Percentiles rank a stretch among this genome's conserved stretches.
phyloP scores from a whole-genome alignment of 2,797 vertebrate genomes.

The Mus minutoides region DNA sequence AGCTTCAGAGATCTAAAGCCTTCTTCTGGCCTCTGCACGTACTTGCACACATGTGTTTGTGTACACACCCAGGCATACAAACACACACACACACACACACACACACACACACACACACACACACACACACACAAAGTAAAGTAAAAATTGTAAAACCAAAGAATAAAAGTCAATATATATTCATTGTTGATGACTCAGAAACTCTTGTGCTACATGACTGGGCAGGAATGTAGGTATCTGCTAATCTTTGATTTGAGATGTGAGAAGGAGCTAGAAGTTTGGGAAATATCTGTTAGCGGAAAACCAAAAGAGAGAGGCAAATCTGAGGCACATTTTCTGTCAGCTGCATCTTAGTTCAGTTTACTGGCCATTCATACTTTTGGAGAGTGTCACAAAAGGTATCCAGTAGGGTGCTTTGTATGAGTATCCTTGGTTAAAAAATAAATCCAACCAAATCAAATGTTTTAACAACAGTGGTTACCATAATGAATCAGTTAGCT shows the following conservation, averaged over 20 bases:
- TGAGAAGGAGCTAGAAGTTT: not conserved
- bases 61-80: not conserved
- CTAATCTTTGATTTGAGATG: not conserved
- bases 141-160: not conserved
- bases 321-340: not conserved
- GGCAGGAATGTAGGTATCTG: not conserved
- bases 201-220: not conserved
- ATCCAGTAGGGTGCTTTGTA: not conserved
- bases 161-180: not conserved
- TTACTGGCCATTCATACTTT: not conserved
- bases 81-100: too few relatives aligned
- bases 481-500: not conserved
- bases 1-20: not conserved
- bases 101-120: too few relatives aligned
- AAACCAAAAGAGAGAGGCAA: not conserved
- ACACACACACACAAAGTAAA: too few relatives aligned
- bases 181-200: not conserved
- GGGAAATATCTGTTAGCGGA: not conserved
- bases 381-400: not conserved
- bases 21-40: not conserved
- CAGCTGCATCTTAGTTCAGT: not conserved
- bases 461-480: not conserved
- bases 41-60: not conserved
- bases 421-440: not conserved
- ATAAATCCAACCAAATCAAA: not conserved